Base-by-base conservation (phyloP, 2,888 invertebrate genomes). In the Phengaris alcon region DNA sequence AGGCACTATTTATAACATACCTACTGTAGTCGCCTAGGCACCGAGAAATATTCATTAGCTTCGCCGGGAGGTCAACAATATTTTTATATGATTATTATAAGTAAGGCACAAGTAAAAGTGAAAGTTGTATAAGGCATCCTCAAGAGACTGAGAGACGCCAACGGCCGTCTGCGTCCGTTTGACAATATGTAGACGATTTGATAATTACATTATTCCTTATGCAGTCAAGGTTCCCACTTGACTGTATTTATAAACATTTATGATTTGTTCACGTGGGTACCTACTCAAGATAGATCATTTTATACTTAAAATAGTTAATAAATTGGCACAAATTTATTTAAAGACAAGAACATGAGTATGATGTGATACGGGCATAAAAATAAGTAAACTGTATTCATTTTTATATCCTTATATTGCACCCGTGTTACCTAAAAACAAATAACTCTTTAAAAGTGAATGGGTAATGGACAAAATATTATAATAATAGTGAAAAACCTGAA, bases 41-140 rank as follows among this genome's bases (percentile, higher is more conserved):
- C 88, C 82, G 85, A 82, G 80, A 85, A 86, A 86, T 87, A 88
- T 89, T 90, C 89, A 90, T 91, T 89, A 88, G 84, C 81, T 78
- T 80, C 80, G 79, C 79, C 79, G 77, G 73, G 82, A 85, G 90
- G 88, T 90, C 89, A 89, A 90, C 80, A 84, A 82, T 84, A 89
- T 87, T 79, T 84, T 86, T 86, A 87, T 87, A 52, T 35, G 72
- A 54, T 35, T 72, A n/a, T 46, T 69, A 70, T 48, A 64, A 52
- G 13, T 52, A 72, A 10, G 72, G 13, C 35, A 44, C 13, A 54
- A 10, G 8, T 12, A 54, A 72, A 72, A 72, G 72, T 72, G 44
- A 72, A 72, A 72, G 72, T 72, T 54, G 12, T 12, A 52, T 52
- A 52, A 44, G 10, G 0, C 35, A 12, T 59, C 64, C 6, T 35